Evolutionary conservation across 2,113 vertebrate species (phyloP).

Genomic region (Pygoscelis antarcticus): DNA sequence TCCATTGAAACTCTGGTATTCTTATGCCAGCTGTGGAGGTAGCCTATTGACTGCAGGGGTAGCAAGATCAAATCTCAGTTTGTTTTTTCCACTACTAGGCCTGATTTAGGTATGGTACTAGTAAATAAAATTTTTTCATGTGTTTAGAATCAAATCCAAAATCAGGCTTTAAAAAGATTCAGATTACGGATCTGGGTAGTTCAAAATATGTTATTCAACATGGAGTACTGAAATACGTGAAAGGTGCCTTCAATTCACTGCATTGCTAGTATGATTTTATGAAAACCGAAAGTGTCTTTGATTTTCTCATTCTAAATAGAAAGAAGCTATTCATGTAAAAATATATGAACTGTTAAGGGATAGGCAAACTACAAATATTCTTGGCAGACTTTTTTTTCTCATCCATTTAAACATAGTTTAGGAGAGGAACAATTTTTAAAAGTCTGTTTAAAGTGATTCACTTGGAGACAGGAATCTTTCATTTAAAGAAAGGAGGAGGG

Average conservation of each 20-base stretch:
- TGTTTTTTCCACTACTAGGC: not conserved
- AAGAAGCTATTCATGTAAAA: conserved; percentile 17
- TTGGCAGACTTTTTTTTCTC: not conserved
- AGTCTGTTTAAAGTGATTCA: conserved; percentile 13
- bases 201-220: not conserved
- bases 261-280: not conserved
- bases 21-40: not conserved
- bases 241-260: not conserved
- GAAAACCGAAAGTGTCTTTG: conserved; percentile 18
- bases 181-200: not conserved
- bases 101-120: not conserved
- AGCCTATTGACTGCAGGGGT: not conserved
- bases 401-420: conserved; percentile 27
- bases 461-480: conserved; percentile 20
- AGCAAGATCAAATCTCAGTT: not conserved
- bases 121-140: not conserved
- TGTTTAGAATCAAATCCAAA: not conserved
- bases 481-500: not conserved
- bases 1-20: not conserved
- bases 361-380: conserved; percentile 20
- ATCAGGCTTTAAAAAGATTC: not conserved
- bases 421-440: not conserved
- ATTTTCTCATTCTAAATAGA: conserved; percentile 22
- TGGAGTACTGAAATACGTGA: not conserved
- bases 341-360: conserved; percentile 24